Base-by-base conservation (phyloP, 2,888 invertebrate species). In the Blastobasis lacticolella region DNA sequence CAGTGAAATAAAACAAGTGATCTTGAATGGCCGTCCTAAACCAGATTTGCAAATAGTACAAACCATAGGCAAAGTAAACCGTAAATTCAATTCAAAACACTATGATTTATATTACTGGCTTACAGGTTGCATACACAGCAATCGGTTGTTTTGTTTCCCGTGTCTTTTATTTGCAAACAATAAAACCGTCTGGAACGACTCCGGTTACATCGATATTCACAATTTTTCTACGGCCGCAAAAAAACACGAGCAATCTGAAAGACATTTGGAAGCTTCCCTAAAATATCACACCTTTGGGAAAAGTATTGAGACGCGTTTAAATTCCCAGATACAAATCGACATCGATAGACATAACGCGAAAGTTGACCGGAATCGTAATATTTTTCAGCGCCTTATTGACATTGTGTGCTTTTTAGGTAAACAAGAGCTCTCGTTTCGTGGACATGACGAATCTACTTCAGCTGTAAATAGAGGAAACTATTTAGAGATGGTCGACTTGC, bases 391-490 rank as follows among this genome's bases (percentile, higher is more conserved):
- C 37, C 42, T 52, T 4, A 52, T 54, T 38, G 54, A 52, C 10
- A 49, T 54, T 48, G 44, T 49, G 9, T 49, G 49, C 37, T 41
- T 46, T 10, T 49, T 54, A 38, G 46, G 49, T 6, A 51, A 51
- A 48, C 51, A 53, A 57, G 69, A 75, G 54, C 50, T 71, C 5
- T 60, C 69, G 9, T 54, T 71, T 36, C 54, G 66, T n/a, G 68
- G 66, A 37, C 66, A 66, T 52, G 61, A 69, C 54, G 69, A 72
- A 60, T 58, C 53, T n/a, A 53, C 56, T 38, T 41, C 41, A 10
- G 62, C 66, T 5, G 44, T 52, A 2, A 49, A 44, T 49, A 37
- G 10, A n/a, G 44, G 49, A 36, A 49, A 44, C 37, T 49, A 37
- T 6, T 45, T 67, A 66, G 52, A 63, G 10, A 47, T 71, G 37